Conservation (phyloP, 2,113 vertebrate genomes). For the Coryphaenoides rupestris region DNA sequence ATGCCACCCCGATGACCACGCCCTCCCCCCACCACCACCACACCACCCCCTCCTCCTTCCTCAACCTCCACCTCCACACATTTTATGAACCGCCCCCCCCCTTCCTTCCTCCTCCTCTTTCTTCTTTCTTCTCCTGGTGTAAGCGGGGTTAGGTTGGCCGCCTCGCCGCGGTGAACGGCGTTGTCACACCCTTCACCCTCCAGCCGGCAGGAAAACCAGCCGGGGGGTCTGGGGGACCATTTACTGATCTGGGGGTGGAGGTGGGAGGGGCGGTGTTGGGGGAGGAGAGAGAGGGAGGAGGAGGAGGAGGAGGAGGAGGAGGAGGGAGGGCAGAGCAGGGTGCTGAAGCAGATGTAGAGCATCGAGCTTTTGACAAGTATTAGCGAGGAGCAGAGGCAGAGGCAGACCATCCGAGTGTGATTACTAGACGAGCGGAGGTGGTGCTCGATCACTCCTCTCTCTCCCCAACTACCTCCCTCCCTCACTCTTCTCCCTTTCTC, state of each 20-base stretch:
- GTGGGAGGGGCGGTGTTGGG: not conserved
- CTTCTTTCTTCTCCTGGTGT: too few relatives aligned
- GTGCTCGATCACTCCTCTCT: not conserved
- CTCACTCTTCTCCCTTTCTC: conserved; percentile 1
- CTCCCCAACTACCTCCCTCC: not conserved
- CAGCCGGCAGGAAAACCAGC: conserved; percentile 47
- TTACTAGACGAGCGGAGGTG: conserved; percentile 50
- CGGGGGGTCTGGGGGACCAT: conserved; percentile 54
- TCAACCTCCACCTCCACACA: conserved; percentile 3
- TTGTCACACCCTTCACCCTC: conserved; percentile 63
- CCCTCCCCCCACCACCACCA: too few relatives aligned
- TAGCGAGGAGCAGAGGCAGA: conserved; percentile 52
- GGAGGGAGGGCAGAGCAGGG: conserved; percentile 16
- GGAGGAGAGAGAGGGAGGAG: too few relatives aligned
- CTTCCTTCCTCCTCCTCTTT: too few relatives aligned
- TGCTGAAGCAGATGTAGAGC: conserved; percentile 30
- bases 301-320: not conserved
- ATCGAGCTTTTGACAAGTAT: conserved; percentile 69
- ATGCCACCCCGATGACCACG: too few relatives aligned
- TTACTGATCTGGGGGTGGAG: conserved; percentile 24
- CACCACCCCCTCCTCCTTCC: conserved; percentile 13
- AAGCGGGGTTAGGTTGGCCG: too few relatives aligned
- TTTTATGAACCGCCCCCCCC: too few relatives aligned
- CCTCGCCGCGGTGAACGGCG: conserved; percentile 21
- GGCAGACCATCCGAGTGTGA: conserved; percentile 40